Evolutionary conservation across 2,888 invertebrate genomes (phyloP), one percentile per base, ranked within the genome.

Genomic region (Allygus modestus): DNA sequence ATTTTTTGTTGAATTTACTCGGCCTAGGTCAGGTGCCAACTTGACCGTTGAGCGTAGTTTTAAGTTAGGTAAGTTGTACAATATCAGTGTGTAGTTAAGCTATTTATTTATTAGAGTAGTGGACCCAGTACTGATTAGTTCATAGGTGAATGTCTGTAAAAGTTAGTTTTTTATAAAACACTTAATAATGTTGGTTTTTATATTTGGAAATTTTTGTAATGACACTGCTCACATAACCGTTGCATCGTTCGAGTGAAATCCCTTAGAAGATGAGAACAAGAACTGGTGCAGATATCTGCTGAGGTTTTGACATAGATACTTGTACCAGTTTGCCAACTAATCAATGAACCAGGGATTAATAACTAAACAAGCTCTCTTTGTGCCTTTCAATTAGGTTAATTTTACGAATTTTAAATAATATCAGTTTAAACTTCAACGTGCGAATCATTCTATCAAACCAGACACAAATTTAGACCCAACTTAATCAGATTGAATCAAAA

Each of bases 91-190:
- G 33, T 84, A 69, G 65, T 33, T 77, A 79, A 81, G 84, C 58
- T 84, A 84, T 81, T 84, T 84, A 81, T 81, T 84, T 71, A 31
- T 82, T 71, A 71, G 79, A 71, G 43, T 81, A 84, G 77, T 69
- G 65, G 73, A 65, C 83, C 81, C 85, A 85, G 85, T 84, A 85
- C 85, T 85, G 85, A 85, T 73, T 85, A 85, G 85, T 79, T n/a
- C 81, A 82, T 82, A 84, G 58, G 65, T 79, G 54, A 79, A 75
- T 84, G 84, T 84, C 84, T 65, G 75, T 84, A 77, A 77, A 84
- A 84, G 43, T 61, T 83, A 61, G 43, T 28, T 79, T 77, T 84
- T 77, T 84, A 79, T 65, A 61, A 82, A 75, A 77, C 37, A 79
- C 43, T 61, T 77, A 77, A 41, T 61, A 84, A 77, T 77, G 77